Base-by-base conservation (phyloP, 2,113 vertebrate species). In the Sorex fumeus region DNA sequence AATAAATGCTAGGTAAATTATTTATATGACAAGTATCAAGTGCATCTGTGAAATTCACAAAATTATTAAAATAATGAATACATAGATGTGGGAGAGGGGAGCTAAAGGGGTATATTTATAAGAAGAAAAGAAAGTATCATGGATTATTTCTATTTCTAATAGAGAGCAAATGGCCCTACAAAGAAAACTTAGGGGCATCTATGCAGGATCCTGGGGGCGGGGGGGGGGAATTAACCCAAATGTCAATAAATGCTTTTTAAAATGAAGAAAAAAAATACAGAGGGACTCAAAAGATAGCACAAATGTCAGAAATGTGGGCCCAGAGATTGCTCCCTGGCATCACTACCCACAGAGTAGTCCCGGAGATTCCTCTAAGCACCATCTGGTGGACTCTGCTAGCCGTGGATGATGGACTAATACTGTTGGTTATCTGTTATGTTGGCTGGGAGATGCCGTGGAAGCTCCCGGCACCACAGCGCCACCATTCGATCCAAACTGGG, bases 101-200 rank as follows among this genome's bases (percentile, higher is more conserved):
- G 15, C 15, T 9, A 10, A 10, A 69, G 8, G 19, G 8, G 0
- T 62, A 6, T 27, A 43, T 82, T 75, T 32, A 10, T 9, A 69
- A 10, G 3, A 84, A 21, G n/a, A 74, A 84, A 93, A 40, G 40
- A 7, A 40, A 40, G 7, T n/a, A n/a, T n/a, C n/a, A n/a, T n/a
- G n/a, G n/a, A n/a, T n/a, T n/a, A n/a, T n/a, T n/a, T n/a, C n/a
- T n/a, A n/a, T n/a, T n/a, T n/a, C n/a, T n/a, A n/a, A n/a, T n/a
- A 40, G 40, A 40, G 76, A 90, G 87, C n/a, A 76, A 60, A 62
- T 40, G 10, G 1, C 8, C 81, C 27, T 43, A 18, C 25, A 84
- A 88, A 67, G 45, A 60, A 84, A 47, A 50, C 30, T 88, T 19
- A 84, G 34, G 15, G 88, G 66, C 25, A 91, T 9, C 67, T 32